Evolutionary conservation across 2,888 invertebrate genomes (phyloP).

Genomic region (Odontomyia ornata): DNA sequence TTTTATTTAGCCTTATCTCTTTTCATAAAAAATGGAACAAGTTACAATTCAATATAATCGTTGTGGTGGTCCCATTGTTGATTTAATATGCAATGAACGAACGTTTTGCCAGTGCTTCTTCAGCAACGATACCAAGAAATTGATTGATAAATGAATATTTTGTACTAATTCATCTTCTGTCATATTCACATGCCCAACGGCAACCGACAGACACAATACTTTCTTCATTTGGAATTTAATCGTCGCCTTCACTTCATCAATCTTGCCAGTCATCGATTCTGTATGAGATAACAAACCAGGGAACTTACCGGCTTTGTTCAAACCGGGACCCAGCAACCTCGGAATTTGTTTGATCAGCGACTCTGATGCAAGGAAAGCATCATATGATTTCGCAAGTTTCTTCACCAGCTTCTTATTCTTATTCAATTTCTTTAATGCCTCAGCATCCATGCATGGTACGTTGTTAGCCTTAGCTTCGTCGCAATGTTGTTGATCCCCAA

Average conservation of each 20-base stretch:
- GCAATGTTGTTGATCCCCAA: constrained; percentile 99
- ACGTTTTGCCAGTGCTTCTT: constrained; percentile 99
- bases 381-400: constrained; percentile 94
- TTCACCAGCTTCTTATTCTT: constrained; percentile 99
- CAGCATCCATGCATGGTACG: constrained; percentile 97
- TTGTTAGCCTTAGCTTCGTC: constrained; percentile 94
- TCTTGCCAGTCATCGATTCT: constrained; percentile 94
- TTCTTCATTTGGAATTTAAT: constrained; percentile 99
- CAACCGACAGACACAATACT: constrained; percentile 97
- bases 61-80: constrained; percentile 98
- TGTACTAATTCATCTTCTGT: constrained; percentile 93
- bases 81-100: constrained; percentile 96
- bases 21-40: background rate
- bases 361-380: constrained; percentile 99
- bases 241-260: constrained; percentile 98
- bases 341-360: constrained; percentile 99
- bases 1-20: too few species aligned
- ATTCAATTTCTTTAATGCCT: constrained; percentile 97
- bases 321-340: constrained; percentile 95
- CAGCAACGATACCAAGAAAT: constrained; percentile 97
- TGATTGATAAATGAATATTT: constrained; percentile 96
- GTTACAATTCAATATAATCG: constrained; percentile 83
- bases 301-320: constrained; percentile 99
- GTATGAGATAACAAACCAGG: constrained; percentile 97
- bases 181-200: constrained; percentile 98